Evolutionary conservation across 2,113 vertebrate genomes (phyloP).

Genomic region (Myotis davidii): DNA sequence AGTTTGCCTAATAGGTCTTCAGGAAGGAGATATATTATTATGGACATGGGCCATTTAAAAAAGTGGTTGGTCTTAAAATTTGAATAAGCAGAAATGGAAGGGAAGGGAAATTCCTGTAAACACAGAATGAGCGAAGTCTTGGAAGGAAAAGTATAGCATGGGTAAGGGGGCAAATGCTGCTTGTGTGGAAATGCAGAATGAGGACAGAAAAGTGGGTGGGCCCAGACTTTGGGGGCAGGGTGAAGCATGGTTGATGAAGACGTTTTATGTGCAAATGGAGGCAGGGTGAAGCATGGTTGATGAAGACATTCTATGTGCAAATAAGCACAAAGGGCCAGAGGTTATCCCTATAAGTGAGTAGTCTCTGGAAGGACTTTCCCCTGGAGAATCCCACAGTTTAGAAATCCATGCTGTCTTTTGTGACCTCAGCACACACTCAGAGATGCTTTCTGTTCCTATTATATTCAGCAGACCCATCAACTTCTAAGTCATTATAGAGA

Average conservation of each 20-base stretch:
- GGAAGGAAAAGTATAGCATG: not conserved
- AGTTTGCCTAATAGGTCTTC: conserved; percentile 30
- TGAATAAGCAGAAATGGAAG: not conserved
- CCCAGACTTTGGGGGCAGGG: not conserved
- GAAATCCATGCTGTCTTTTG: not conserved
- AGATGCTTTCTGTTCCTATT: conserved; percentile 9
- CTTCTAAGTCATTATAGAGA: not conserved
- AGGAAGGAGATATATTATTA: conserved; percentile 48
- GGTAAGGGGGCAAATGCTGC: not conserved
- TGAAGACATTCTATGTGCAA: not conserved
- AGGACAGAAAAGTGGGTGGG: not conserved
- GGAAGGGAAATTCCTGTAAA: conserved; percentile 22
- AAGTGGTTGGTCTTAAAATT: conserved; percentile 25
- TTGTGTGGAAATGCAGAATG: not conserved
- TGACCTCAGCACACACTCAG: not conserved
- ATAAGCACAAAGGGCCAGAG: not conserved
- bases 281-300: not conserved
- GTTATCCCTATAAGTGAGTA: not conserved
- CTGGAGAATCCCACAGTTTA: not conserved
- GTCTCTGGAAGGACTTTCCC: not conserved
- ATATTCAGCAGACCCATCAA: conserved; percentile 6
- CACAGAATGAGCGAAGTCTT: not conserved
- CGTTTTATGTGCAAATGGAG: not conserved
- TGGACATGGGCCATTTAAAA: not conserved
- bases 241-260: not conserved